Percentiles rank a stretch among this genome's conserved stretches.
phyloP scores from a whole-genome alignment of 2,797 vertebrate species.

The Notolabrus celidotus region DNA sequence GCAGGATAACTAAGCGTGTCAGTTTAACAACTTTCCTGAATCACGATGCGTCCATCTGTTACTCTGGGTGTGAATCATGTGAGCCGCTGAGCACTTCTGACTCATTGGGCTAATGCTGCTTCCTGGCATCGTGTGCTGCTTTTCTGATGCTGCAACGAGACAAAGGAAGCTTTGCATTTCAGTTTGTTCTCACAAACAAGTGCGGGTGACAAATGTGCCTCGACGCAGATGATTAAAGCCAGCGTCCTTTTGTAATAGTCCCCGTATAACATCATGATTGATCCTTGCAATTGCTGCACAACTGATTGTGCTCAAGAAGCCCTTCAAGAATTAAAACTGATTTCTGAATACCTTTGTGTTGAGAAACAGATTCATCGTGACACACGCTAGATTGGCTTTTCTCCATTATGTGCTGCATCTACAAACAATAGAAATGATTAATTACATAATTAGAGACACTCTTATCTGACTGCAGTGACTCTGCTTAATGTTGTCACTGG shows the following conservation, averaged over 20 bases:
- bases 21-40: conserved; percentile 21
- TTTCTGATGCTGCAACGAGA: conserved; percentile 12
- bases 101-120: neutral
- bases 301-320: conserved; percentile 43
- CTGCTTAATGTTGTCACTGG: conserved; percentile 41
- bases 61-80: conserved; percentile 20
- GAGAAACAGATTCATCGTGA: conserved; percentile 72
- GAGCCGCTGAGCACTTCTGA: neutral
- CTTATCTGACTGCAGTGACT: conserved; percentile 51
- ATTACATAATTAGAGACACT: conserved; percentile 73
- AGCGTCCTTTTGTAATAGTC: conserved; percentile 56
- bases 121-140: conserved; percentile 16
- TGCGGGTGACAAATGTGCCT: conserved; percentile 42
- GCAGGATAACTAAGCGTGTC: neutral
- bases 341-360: conserved; percentile 60
- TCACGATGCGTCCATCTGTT: conserved; percentile 34
- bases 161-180: conserved; percentile 12
- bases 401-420: conserved; percentile 62
- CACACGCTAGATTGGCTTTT: conserved; percentile 69
- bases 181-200: conserved; percentile 14
- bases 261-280: conserved; percentile 51
- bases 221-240: conserved; percentile 51
- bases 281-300: conserved; percentile 40
- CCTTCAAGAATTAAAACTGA: conserved; percentile 49
- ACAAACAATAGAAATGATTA: conserved; percentile 75